phyloP scores from a whole-genome alignment of 2,797 vertebrate species.

The Muraenolepis orangiensis region DNA sequence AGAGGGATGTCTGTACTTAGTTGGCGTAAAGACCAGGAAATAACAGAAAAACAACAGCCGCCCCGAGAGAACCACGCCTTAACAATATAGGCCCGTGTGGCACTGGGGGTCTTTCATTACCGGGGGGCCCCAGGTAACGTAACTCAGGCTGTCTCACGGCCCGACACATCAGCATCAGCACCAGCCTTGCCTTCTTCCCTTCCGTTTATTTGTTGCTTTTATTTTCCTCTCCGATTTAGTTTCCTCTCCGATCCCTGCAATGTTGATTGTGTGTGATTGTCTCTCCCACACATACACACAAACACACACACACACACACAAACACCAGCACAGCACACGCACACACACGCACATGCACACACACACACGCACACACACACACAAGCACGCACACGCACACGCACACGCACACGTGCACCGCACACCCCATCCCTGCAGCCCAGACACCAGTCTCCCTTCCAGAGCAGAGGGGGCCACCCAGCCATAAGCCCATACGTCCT shows the following conservation, averaged over 20 bases:
- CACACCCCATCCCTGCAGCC: conserved; percentile 13
- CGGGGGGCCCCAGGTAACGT: not conserved
- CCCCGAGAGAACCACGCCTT: not conserved
- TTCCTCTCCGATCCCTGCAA: too few relatives aligned
- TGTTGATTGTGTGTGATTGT: too few relatives aligned
- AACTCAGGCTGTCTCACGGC: not conserved
- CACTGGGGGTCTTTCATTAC: not conserved
- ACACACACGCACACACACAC: too few relatives aligned
- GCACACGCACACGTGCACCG: too few relatives aligned
- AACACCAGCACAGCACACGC: too few relatives aligned
- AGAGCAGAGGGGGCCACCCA: conserved; percentile 19
- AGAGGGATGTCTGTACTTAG: not conserved
- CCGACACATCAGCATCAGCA: too few relatives aligned
- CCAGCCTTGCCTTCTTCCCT: not conserved
- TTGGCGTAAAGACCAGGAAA: conserved; percentile 18
- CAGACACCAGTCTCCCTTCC: conserved; percentile 21
- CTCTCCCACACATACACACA: too few relatives aligned
- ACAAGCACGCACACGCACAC: too few relatives aligned
- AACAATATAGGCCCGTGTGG: not conserved
- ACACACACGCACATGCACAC: too few relatives aligned
- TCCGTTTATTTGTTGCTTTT: not conserved
- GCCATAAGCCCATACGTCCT: conserved; percentile 26
- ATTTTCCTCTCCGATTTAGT: too few relatives aligned
- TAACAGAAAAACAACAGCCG: conserved; percentile 20
- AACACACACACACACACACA: too few relatives aligned